These are phyloP conservation scores for Argentina silus DNA, from an alignment of 2,797 vertebrate genomes.

Conservation along the genomic window DNA sequence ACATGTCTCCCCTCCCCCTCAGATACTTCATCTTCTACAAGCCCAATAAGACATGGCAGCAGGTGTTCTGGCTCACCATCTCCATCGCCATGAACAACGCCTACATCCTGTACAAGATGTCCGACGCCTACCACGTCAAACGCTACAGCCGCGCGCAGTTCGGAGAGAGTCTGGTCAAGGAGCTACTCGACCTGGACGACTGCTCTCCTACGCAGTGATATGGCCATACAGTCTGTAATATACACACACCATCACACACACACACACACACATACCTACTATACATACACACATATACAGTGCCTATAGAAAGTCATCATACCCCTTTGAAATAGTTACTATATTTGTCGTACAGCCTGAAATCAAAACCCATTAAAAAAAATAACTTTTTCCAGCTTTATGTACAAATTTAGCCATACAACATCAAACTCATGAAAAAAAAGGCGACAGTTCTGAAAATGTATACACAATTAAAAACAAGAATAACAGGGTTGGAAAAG, in stretches of 20 bases:
- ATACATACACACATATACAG: slow-evolving; percentile 16
- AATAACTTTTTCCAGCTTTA: too few species aligned
- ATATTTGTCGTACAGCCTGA: too few species aligned
- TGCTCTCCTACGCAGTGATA: slow-evolving; percentile 88
- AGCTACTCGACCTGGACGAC: slow-evolving; percentile 94
- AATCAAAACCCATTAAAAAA: too few species aligned
- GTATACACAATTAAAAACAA: too few species aligned
- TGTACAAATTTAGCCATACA: too few species aligned
- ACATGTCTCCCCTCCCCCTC: neutral
- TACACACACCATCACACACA: slow-evolving; percentile 20
- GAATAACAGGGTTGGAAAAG: too few species aligned
- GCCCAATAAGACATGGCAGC: slow-evolving; percentile 99
- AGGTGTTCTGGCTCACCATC: slow-evolving; percentile 98
- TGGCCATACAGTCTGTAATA: slow-evolving; percentile 40
- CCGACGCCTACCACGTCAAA: slow-evolving; percentile 91
- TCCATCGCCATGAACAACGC: slow-evolving; percentile 99
- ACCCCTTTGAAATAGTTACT: too few species aligned
- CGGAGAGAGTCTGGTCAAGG: slow-evolving; percentile 94
- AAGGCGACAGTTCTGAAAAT: too few species aligned
- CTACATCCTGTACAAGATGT: slow-evolving; percentile 99
- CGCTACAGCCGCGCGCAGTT: slow-evolving; percentile 97
- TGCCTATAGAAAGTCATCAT: too few species aligned
- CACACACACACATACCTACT: slow-evolving; percentile 13
- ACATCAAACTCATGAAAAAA: too few species aligned
- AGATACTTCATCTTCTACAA: slow-evolving; percentile 99